Percentiles rank a stretch among this genome's conserved stretches.
These are phyloP conservation scores for Uropetala carovei DNA, from an alignment of 2,888 invertebrate genomes.

Conservation along the genomic window DNA sequence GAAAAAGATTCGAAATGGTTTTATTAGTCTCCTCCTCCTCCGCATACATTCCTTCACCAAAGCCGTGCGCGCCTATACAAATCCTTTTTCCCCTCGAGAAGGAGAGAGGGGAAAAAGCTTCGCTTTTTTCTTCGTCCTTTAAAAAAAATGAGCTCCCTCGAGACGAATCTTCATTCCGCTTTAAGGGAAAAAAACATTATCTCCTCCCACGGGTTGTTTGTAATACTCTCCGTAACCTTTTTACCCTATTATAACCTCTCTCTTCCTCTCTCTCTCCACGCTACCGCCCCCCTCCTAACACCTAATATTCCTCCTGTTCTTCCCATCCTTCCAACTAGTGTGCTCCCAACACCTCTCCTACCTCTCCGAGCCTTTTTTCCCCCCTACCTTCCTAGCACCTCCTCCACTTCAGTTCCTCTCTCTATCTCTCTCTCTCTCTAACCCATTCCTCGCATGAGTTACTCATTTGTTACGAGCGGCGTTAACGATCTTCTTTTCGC, in stretches of 20 bases:
- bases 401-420: background rate
- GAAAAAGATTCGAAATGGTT: background rate
- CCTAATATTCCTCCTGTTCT: background rate
- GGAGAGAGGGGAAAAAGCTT: background rate
- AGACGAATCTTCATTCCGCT: slow-evolving; percentile 24
- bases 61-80: background rate
- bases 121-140: background rate
- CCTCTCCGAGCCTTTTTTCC: background rate
- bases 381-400: background rate
- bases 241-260: slow-evolving; percentile 3
- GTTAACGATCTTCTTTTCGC: slow-evolving; percentile 17
- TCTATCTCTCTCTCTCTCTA: background rate
- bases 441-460: slow-evolving; percentile 24
- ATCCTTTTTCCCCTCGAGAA: background rate
- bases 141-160: background rate
- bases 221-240: background rate
- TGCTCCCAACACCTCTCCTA: background rate
- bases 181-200: background rate
- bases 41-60: background rate
- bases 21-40: background rate
- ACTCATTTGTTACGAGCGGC: slow-evolving; percentile 23
- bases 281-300: background rate
- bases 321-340: background rate
- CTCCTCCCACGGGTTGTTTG: slow-evolving; percentile 32
- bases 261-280: background rate